Percentiles rank a stretch among this genome's conserved stretches.
Evolutionary conservation across 2,888 invertebrate species (phyloP).

Genomic region (Drosophila diplacantha): DNA sequence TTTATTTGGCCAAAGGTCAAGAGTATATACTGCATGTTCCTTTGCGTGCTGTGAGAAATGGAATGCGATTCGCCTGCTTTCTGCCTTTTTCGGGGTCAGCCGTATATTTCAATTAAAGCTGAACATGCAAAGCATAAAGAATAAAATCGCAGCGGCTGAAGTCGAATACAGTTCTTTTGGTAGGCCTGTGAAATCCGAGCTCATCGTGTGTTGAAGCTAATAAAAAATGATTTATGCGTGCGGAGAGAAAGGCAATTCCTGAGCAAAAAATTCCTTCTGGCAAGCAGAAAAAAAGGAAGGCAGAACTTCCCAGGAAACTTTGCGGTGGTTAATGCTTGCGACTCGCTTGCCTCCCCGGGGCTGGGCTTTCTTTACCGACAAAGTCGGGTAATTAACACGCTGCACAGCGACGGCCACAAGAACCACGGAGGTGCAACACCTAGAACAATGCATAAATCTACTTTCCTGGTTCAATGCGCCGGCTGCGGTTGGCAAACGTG

Average conservation of each 20-base stretch:
- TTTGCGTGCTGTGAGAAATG: slow-evolving; percentile 50
- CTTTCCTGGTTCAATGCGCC: slow-evolving; percentile 59
- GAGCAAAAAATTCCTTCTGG: slow-evolving; percentile 1
- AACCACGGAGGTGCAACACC: slow-evolving; percentile 21
- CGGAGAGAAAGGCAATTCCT: slow-evolving; percentile 39
- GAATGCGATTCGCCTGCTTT: slow-evolving; percentile 26
- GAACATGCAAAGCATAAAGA: slow-evolving; percentile 57
- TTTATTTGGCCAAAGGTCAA: slow-evolving; percentile 56
- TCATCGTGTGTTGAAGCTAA: slow-evolving; percentile 56
- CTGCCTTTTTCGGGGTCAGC: slow-evolving; percentile 42
- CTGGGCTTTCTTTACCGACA: slow-evolving; percentile 45
- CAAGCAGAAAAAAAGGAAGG: not conserved
- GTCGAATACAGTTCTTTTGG: slow-evolving; percentile 29
- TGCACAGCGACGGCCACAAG: slow-evolving; percentile 36
- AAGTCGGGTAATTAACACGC: slow-evolving; percentile 58
- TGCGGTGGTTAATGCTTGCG: slow-evolving; percentile 44
- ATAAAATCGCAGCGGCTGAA: slow-evolving; percentile 17
- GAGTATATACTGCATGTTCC: slow-evolving; percentile 45
- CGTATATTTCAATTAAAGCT: slow-evolving; percentile 67
- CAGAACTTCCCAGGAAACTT: slow-evolving; percentile 37
- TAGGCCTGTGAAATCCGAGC: slow-evolving; percentile 21
- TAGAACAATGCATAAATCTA: slow-evolving; percentile 54
- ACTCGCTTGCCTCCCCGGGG: slow-evolving; percentile 46
- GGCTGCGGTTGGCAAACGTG: slow-evolving; percentile 53
- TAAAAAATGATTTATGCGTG: slow-evolving; percentile 67